phyloP scores from a whole-genome alignment of 1,140 invertebrate genomes.

The Coelopa frigida region DNA sequence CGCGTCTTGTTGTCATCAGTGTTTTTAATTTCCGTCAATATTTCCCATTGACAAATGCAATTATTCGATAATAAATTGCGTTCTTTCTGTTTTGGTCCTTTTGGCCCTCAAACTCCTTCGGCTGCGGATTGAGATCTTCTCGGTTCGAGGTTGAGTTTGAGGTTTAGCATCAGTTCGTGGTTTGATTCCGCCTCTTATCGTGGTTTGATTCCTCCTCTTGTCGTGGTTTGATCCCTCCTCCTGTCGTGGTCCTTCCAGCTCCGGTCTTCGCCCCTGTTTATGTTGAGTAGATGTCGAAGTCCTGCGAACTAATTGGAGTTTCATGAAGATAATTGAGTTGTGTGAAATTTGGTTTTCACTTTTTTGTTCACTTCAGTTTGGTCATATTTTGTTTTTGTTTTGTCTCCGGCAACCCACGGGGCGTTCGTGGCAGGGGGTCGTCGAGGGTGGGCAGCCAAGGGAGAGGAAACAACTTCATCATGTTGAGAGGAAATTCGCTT shows the following conservation, averaged over 20 bases:
- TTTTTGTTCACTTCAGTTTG: too few relatives aligned
- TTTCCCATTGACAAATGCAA: constrained; percentile 14
- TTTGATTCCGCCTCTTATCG: constrained; percentile 5
- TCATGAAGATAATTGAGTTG: constrained; percentile 9
- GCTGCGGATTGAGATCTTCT: too few relatives aligned
- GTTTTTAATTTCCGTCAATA: constrained; percentile 20
- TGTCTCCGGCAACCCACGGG: too few relatives aligned
- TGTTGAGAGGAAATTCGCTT: too few relatives aligned
- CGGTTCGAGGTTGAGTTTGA: constrained; percentile 6
- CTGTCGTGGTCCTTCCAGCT: not conserved
- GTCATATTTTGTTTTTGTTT: too few relatives aligned
- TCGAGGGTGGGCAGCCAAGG: too few relatives aligned
- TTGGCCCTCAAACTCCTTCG: not conserved
- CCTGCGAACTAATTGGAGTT: too few relatives aligned
- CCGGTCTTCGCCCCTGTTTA: too few relatives aligned
- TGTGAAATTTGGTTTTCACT: constrained; percentile 12
- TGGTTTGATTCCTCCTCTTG: not conserved
- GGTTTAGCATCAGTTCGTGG: not conserved
- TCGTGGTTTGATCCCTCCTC: not conserved
- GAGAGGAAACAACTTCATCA: too few relatives aligned
- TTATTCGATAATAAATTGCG: constrained; percentile 3
- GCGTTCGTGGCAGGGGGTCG: too few relatives aligned
- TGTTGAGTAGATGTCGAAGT: too few relatives aligned
- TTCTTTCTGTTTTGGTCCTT: constrained; percentile 1
- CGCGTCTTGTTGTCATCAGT: constrained; percentile 2